phyloP scores from a whole-genome alignment of 2,113 vertebrate species.

The Halcyon malimbica region DNA sequence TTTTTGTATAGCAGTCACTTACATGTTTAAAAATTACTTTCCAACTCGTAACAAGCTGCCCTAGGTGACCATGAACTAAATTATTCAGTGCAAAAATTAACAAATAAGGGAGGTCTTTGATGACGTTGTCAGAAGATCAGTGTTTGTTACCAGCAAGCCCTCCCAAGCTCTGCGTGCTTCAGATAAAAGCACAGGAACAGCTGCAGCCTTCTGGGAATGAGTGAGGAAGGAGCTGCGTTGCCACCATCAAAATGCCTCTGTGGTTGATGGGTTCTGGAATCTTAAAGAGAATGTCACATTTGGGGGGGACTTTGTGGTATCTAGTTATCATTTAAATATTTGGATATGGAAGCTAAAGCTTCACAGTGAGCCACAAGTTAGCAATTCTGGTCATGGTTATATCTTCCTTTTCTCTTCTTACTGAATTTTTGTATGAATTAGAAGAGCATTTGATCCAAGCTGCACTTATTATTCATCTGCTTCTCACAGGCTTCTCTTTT shows the following conservation, averaged over 20 bases:
- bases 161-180: background rate
- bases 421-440: conserved; percentile 25
- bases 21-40: background rate
- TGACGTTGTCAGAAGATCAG: background rate
- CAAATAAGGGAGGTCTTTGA: background rate
- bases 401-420: background rate
- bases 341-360: background rate
- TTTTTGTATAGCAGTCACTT: background rate
- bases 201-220: background rate
- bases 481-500: background rate
- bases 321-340: background rate
- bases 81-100: background rate
- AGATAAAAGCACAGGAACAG: background rate
- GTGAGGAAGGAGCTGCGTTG: background rate
- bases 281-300: background rate
- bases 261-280: background rate
- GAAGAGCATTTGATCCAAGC: background rate
- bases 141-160: background rate
- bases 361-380: background rate
- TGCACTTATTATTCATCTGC: background rate
- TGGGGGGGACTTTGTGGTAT: background rate
- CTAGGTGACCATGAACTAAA: background rate
- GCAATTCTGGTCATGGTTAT: background rate
- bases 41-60: background rate
- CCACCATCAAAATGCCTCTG: background rate